Conservation (phyloP, 2,113 vertebrate genomes). For the Penelope pileata region DNA sequence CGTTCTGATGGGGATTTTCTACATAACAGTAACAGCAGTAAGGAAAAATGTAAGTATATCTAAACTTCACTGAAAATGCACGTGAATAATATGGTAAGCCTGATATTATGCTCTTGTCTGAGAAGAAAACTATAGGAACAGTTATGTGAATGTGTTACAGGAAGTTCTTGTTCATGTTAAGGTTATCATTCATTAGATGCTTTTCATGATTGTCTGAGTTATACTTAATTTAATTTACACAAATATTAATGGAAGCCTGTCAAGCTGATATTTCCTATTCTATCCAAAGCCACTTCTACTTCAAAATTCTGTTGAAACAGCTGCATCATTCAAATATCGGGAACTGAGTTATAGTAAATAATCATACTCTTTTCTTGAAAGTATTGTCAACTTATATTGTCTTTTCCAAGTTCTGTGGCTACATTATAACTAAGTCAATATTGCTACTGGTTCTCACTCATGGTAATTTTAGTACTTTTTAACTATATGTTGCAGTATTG, state of each 20-base stretch:
- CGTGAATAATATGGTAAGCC: not conserved
- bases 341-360: not conserved
- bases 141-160: not conserved
- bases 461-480: not conserved
- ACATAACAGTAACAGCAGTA: conserved; percentile 90
- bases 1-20: conserved; percentile 89
- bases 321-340: not conserved
- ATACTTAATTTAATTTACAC: not conserved
- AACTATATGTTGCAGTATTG: not conserved
- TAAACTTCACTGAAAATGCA: not conserved
- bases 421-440: not conserved
- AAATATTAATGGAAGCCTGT: not conserved
- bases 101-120: not conserved
- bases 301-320: not conserved
- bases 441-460: not conserved
- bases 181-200: not conserved
- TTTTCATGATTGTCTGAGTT: not conserved
- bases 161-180: not conserved
- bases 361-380: not conserved
- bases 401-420: not conserved
- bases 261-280: not conserved
- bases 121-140: not conserved
- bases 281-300: not conserved
- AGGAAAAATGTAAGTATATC: conserved; percentile 88
- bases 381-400: not conserved